Evolutionary conservation across 2,888 invertebrate genomes (phyloP).

Genomic region (Kuschelorhynchus macadamiae): DNA sequence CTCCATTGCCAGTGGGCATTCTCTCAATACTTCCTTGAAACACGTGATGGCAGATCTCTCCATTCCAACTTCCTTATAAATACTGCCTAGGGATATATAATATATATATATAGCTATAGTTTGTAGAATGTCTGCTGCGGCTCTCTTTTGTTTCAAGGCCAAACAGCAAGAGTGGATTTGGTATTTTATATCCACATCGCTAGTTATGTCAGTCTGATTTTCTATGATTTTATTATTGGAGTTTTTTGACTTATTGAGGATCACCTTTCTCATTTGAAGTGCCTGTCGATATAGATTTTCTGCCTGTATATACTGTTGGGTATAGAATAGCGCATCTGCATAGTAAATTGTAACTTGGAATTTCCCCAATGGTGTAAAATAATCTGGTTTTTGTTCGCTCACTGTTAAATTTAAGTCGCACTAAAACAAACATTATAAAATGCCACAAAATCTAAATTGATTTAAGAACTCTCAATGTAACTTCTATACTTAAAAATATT

Average conservation of each 20-base stretch:
- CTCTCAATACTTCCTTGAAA: constrained; percentile 84
- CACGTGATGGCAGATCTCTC: constrained; percentile 81
- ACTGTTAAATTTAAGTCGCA: constrained; percentile 77
- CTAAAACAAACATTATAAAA: no score
- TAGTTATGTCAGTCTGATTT: constrained; percentile 70
- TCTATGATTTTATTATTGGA: constrained; percentile 67
- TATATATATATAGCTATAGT: constrained; percentile 79
- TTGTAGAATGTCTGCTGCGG: constrained; percentile 74
- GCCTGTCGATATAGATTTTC: constrained; percentile 78
- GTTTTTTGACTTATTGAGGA: constrained; percentile 71
- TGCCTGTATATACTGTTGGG: constrained; percentile 78
- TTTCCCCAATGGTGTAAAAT: constrained; percentile 74
- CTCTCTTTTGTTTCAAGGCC: constrained; percentile 75
- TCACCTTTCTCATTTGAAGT: constrained; percentile 75
- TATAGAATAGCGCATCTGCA: constrained; percentile 79
- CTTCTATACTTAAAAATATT: no score
- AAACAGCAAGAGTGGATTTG: constrained; percentile 79
- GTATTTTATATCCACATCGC: constrained; percentile 80
- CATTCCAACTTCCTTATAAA: constrained; percentile 79
- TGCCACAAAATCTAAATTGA: no score
- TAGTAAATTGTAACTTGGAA: constrained; percentile 79
- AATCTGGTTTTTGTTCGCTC: constrained; percentile 77
- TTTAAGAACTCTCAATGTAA: no score
- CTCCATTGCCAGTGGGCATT: constrained; percentile 80
- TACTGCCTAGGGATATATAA: constrained; percentile 81